Evolutionary conservation across 2,113 vertebrate genomes (phyloP).

Genomic region (Caracal caracal): DNA sequence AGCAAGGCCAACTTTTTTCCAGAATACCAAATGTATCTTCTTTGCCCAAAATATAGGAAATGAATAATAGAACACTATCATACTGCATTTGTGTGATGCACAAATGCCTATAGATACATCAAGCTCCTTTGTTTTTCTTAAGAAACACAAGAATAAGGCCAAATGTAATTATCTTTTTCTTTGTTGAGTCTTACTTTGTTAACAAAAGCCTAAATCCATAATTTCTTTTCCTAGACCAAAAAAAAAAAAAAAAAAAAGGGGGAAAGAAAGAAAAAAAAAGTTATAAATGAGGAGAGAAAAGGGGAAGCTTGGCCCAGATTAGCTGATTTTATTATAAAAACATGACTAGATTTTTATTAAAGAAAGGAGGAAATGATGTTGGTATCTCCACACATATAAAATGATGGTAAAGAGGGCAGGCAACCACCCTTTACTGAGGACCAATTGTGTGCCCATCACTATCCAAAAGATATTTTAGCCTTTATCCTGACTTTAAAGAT

Average conservation of each 20-base stretch:
- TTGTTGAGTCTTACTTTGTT: slow-evolving; percentile 16
- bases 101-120: not conserved
- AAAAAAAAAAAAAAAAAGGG: not conserved
- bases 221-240: not conserved
- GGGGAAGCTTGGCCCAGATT: not conserved
- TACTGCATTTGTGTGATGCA: not conserved
- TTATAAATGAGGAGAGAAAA: slow-evolving; percentile 11
- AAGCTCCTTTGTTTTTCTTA: not conserved
- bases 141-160: not conserved
- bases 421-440: not conserved
- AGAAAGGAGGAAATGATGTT: not conserved
- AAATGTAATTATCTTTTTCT: slow-evolving; percentile 19
- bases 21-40: not conserved
- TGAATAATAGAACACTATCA: not conserved
- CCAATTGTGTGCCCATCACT: not conserved
- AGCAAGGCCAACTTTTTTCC: not conserved
- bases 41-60: slow-evolving; percentile 22
- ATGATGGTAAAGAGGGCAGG: not conserved
- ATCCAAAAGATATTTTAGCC: not conserved
- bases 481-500: not conserved
- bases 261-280: not conserved
- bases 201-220: slow-evolving; percentile 22
- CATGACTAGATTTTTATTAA: not conserved
- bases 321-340: not conserved
- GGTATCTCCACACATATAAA: not conserved